Evolutionary conservation across 2,797 vertebrate species (phyloP).

Genomic region (Mionectes olivaceus): DNA sequence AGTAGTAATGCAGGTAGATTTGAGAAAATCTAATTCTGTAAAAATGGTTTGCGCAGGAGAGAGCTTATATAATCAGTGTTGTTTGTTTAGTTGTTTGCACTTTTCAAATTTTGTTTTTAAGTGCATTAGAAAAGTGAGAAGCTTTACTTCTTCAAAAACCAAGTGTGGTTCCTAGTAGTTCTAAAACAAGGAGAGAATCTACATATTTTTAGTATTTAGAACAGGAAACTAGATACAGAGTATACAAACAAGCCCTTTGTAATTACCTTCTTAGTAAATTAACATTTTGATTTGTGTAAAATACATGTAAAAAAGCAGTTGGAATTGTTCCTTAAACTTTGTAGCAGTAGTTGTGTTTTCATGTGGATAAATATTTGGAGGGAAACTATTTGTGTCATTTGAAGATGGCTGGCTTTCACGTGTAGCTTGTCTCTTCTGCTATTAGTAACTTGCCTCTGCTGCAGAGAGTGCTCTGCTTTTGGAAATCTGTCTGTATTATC

Average conservation of each 20-base stretch:
- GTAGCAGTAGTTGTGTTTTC: background rate
- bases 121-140: background rate
- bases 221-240: background rate
- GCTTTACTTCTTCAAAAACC: background rate
- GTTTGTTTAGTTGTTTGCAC: background rate
- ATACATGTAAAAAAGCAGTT: background rate
- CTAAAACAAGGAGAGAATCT: background rate
- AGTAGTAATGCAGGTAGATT: background rate
- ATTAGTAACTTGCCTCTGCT: background rate
- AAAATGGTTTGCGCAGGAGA: background rate
- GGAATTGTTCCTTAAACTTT: background rate
- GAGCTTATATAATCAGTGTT: background rate
- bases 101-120: background rate
- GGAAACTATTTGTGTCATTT: conserved; percentile 37
- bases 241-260: background rate
- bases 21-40: background rate
- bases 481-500: background rate
- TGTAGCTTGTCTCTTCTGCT: background rate
- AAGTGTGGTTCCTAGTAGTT: background rate
- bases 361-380: background rate
- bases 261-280: background rate
- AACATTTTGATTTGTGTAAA: background rate
- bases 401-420: conserved; percentile 13
- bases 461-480: conserved; percentile 22
- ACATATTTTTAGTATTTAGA: background rate